Evolutionary conservation across 1,140 invertebrate genomes (phyloP).

Genomic region (Drosophila chauvacae): DNA sequence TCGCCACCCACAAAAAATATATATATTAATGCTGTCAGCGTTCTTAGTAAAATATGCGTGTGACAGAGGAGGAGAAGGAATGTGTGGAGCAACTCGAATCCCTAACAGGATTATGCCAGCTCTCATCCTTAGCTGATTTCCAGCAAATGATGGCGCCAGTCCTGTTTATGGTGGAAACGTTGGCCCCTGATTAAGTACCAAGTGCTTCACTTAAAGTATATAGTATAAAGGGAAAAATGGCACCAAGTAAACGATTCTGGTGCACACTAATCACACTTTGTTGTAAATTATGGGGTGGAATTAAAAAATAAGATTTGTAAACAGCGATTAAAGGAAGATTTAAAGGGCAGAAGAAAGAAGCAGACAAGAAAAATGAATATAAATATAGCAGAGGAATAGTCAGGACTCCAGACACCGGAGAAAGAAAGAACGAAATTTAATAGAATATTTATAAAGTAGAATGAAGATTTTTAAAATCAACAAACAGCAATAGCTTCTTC

Average conservation of each 20-base stretch:
- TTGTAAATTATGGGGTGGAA: constrained; percentile 6
- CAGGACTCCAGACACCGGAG: no score
- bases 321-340: neutral
- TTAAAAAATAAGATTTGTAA: constrained; percentile 9
- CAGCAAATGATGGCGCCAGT: constrained; percentile 58
- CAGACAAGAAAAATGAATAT: no score
- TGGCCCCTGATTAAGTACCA: constrained; percentile 47
- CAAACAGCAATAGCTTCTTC: neutral
- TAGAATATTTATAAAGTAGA: neutral
- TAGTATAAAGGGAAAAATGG: neutral
- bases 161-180: constrained; percentile 54
- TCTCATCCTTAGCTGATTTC: constrained; percentile 13
- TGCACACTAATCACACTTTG: constrained; percentile 24
- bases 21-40: constrained; percentile 62
- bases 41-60: constrained; percentile 52
- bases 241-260: neutral
- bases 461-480: neutral
- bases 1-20: constrained; percentile 39
- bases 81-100: constrained; percentile 2
- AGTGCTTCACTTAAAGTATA: constrained; percentile 33
- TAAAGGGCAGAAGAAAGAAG: neutral
- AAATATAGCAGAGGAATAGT: neutral
- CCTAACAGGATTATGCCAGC: constrained; percentile 31
- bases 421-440: neutral
- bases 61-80: neutral